These are phyloP conservation scores for Eristalis arbustorum DNA, from an alignment of 2,888 invertebrate genomes.

Conservation along the genomic window DNA sequence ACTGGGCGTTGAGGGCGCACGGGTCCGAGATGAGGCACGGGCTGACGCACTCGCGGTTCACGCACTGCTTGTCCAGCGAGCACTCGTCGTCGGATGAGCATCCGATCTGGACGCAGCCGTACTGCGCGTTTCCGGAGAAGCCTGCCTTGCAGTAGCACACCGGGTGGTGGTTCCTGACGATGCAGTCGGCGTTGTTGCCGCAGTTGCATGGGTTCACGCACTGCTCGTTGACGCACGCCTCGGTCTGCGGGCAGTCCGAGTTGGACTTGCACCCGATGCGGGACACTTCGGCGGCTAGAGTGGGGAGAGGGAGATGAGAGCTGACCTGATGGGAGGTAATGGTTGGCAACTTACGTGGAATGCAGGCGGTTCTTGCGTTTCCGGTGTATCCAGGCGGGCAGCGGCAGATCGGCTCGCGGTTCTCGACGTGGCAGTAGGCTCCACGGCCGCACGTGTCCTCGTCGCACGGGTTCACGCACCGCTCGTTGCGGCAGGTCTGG, in stretches of 20 bases:
- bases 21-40: conserved; percentile 90
- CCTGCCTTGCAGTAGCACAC: conserved; percentile 91
- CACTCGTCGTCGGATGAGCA: conserved; percentile 92
- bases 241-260: conserved; percentile 89
- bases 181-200: conserved; percentile 90
- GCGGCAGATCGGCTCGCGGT: conserved; percentile 88
- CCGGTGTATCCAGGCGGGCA: conserved; percentile 91
- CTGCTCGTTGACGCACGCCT: conserved; percentile 90
- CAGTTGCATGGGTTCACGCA: conserved; percentile 93
- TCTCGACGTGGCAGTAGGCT: conserved; percentile 90
- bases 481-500: conserved; percentile 87
- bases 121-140: conserved; percentile 92
- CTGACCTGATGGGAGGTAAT: not conserved
- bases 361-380: conserved; percentile 86
- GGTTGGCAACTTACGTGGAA: conserved; percentile 86
- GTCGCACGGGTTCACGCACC: conserved; percentile 89
- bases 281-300: conserved; percentile 82
- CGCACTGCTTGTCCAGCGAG: conserved; percentile 88
- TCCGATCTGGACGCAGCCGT: conserved; percentile 89
- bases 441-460: conserved; percentile 87
- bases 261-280: conserved; percentile 88
- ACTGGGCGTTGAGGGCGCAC: conserved; percentile 91
- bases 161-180: conserved; percentile 91
- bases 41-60: conserved; percentile 90
- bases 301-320: not conserved